Evolutionary conservation across 1,140 invertebrate species (phyloP), one percentile per base, ranked within the genome.

Genomic region (Chrysoperla carnea): DNA sequence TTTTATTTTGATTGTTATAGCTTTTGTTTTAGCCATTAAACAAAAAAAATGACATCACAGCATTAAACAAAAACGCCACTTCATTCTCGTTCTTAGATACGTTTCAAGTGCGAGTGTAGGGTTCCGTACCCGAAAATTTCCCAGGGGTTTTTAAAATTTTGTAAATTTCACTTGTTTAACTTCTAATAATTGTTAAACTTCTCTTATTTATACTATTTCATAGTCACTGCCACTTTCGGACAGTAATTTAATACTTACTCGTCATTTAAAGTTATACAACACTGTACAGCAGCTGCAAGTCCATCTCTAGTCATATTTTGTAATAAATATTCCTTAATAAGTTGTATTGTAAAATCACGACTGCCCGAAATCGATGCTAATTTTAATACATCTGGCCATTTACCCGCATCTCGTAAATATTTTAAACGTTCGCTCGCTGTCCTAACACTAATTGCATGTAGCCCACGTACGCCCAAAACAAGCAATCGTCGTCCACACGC

Each of bases 401-500:
- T 57, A 33, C 72, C 78, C 51, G 75, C 75, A 48, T 75, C 70
- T 8, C 78, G 73, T 42, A 85, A 54, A 63, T 76, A 74, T 55
- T 80, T 61, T 45, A 85, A 55, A 52, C 84, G 58, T 58, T 93
- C 80, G 51, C 76, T 74, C 88, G 90, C 86, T 8, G 79, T 74
- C 54, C 90, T 63, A 51, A 95, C 70, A 43, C 76, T 80, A 40
- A 90, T 72, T 9, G 82, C 72, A 59, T 89, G 79, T 37, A 92
- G 70, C 37, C 76, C 78, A 51, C 79, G 78, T 1, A 81, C 81
- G 1, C 92, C 92, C 17, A 97, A 63, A 1, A 96, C 53, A 41
- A 92, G 72, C 8, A 96, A 59, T 50, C 91, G 83, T 39, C 79
- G 82, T 33, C 81, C 81, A 47, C 79, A 74, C 40, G 78, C 81